phyloP scores from a whole-genome alignment of 2,113 vertebrate genomes.

The Trachemys scripta region DNA sequence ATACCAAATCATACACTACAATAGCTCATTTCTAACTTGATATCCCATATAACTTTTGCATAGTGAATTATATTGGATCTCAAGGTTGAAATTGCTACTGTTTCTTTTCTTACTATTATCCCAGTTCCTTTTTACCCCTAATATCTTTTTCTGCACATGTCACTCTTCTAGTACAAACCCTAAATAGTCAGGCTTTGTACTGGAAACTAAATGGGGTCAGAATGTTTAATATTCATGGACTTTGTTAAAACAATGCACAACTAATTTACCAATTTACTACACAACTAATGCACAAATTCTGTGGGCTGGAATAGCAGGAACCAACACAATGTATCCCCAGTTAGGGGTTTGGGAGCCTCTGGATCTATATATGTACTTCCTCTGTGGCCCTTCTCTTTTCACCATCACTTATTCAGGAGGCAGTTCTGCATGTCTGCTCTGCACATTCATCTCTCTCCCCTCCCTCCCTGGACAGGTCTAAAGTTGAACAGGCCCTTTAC shows the following conservation, averaged over 20 bases:
- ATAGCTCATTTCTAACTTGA: not conserved
- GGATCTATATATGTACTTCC: not conserved
- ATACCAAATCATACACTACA: not conserved
- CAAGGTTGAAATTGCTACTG: not conserved
- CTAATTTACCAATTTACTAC: not conserved
- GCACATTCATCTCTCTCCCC: not conserved
- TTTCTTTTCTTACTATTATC: not conserved
- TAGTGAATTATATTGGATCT: too few relatives aligned
- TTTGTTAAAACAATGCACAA: not conserved
- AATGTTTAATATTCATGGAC: not conserved
- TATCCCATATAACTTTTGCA: not conserved
- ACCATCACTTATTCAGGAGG: not conserved
- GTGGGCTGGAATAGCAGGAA: not conserved
- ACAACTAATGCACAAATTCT: not conserved
- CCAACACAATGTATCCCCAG: not conserved
- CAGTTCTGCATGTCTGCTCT: not conserved
- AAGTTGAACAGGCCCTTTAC: fast-evolving
- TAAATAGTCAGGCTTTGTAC: not conserved
- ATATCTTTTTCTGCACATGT: not conserved
- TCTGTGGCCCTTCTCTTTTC: not conserved
- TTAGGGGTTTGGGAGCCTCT: not conserved
- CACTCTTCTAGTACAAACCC: not conserved
- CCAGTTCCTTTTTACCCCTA: not conserved
- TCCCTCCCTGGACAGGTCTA: too few relatives aligned
- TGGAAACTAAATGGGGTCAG: not conserved